Evolutionary conservation across 2,888 invertebrate genomes (phyloP), one percentile per base, ranked within the genome.

Genomic region (Acanthopleura granulata): DNA sequence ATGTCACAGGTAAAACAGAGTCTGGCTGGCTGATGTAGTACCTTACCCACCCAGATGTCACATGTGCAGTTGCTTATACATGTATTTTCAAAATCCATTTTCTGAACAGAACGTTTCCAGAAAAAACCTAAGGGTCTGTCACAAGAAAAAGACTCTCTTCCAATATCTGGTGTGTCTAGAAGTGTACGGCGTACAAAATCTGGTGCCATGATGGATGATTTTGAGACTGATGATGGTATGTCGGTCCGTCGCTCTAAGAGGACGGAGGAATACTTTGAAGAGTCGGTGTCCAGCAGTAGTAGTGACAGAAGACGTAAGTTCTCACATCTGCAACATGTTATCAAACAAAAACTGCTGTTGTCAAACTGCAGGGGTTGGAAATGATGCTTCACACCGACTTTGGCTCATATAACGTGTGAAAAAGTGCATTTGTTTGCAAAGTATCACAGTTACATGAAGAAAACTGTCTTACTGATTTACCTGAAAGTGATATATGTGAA

Each of bases 171-270:
- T 66, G 66, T 66, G 66, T 66, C 66, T 6, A 77, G 81, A 18
- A 80, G 78, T 50, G 78, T 79, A 29, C 78, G 82, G 29, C 78
- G 82, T 49, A 82, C 82, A 0, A 79, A 81, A 62, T 77, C 81
- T 27, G 81, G 82, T 40, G 72, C 79, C 76, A 72, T 75, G 3
- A 66, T 77, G 57, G 79, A 81, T 16, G 78, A 82, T 62, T 78
- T 74, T 71, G 66, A 66, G 29, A 66, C 25, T 6, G 50, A 49
- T 71, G 71, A 71, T 71, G 71, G 71, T 18, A 40, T 18, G 14
- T 16, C 49, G n/a, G 50, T 49, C 18, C 16, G 71, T 1, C 18
- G 14, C 18, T 71, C 71, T 6, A 40, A 49, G 49, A 71, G 71
- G 25, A 71, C 50, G 12, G 71, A 71, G 50, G 71, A 71, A 25